Percentiles rank a stretch among this genome's conserved stretches.
phyloP scores from a whole-genome alignment of 1,140 invertebrate genomes.

The Drosophila ananassae region DNA sequence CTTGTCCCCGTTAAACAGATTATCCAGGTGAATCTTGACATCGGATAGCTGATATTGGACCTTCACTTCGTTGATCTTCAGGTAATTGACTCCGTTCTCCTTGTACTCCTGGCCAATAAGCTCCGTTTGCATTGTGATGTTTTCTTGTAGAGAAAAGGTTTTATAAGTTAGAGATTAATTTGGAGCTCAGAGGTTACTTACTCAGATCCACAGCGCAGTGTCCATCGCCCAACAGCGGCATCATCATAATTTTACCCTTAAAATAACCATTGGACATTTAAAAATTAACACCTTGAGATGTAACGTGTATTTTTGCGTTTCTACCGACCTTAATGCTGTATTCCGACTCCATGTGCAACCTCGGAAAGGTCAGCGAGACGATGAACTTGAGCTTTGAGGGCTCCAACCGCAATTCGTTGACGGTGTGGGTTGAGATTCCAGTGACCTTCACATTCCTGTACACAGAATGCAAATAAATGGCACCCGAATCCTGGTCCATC shows the following conservation, averaged over 20 bases:
- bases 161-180: background rate
- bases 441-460: conserved; percentile 71
- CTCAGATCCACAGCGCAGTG: conserved; percentile 85
- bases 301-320: conserved; percentile 5
- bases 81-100: conserved; percentile 84
- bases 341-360: conserved; percentile 85
- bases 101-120: conserved; percentile 86
- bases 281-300: background rate
- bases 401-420: conserved; percentile 84
- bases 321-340: conserved; percentile 86
- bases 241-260: conserved; percentile 86
- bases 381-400: conserved; percentile 85
- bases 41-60: conserved; percentile 87
- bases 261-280: background rate
- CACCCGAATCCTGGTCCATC: conserved; percentile 80
- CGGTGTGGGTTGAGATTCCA: conserved; percentile 68
- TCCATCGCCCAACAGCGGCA: conserved; percentile 87
- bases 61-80: conserved; percentile 87
- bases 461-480: conserved; percentile 72
- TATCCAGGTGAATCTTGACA: conserved; percentile 87
- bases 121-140: conserved; percentile 87
- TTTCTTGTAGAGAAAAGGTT: conserved; percentile 81
- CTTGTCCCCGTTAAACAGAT: conserved; percentile 89
- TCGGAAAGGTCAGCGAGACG: conserved; percentile 86
- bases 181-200: conserved; percentile 72